These are phyloP conservation scores for Ia io DNA, from an alignment of 2,113 vertebrate species.

Conservation along the genomic window DNA sequence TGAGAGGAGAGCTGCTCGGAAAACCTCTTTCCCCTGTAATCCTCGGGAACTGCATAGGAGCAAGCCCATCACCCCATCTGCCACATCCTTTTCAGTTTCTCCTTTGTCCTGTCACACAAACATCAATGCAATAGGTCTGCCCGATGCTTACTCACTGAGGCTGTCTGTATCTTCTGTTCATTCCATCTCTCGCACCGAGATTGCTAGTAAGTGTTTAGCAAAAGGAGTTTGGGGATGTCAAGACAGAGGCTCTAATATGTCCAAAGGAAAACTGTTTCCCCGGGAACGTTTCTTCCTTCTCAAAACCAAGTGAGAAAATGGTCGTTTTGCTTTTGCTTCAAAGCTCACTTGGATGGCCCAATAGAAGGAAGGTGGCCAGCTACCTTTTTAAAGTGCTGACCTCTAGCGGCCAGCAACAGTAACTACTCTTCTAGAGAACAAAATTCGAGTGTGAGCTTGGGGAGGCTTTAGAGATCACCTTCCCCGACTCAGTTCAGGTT, in stretches of 20 bases:
- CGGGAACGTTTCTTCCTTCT: background rate
- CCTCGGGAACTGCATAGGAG: background rate
- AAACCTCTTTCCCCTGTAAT: background rate
- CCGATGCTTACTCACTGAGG: accelerated
- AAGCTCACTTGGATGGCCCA: background rate
- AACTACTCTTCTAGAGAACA: background rate
- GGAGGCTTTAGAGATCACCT: background rate
- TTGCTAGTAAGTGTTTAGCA: background rate
- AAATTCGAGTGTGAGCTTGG: background rate
- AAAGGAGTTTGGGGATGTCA: background rate
- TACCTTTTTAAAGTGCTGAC: constrained; percentile 66
- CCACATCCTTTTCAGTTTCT: accelerated
- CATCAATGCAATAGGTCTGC: background rate
- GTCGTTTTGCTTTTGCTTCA: background rate
- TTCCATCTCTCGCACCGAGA: background rate
- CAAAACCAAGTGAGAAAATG: background rate
- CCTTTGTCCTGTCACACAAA: background rate
- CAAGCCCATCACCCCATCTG: accelerated
- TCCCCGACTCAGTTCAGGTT: background rate
- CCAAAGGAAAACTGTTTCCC: background rate
- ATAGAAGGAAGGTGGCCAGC: background rate
- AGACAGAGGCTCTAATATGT: background rate
- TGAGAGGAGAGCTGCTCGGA: background rate
- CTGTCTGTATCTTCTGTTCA: accelerated
- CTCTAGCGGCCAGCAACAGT: constrained; percentile 39